Evolutionary conservation across 2,888 invertebrate species (phyloP).

Genomic region (Acronicta alni): DNA sequence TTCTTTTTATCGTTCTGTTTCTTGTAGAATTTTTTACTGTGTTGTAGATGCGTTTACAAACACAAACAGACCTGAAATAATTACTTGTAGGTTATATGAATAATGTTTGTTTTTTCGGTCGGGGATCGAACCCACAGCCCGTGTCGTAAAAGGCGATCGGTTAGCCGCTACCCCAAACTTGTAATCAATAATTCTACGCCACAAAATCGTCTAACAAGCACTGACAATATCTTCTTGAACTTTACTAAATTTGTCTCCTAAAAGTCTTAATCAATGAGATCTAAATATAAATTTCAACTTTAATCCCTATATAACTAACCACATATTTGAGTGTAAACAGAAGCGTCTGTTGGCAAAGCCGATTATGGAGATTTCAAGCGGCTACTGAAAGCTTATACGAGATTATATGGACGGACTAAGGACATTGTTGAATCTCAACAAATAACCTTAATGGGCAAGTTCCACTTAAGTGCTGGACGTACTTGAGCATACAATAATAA

Average conservation of each 20-base stretch:
- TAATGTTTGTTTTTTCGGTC: too few relatives aligned
- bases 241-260: background rate
- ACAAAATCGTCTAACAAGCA: background rate
- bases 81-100: too few relatives aligned
- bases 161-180: too few relatives aligned
- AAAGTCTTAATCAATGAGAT: background rate
- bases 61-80: too few relatives aligned
- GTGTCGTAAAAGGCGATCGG: too few relatives aligned
- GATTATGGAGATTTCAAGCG: constrained; percentile 68
- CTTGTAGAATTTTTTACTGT: too few relatives aligned
- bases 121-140: too few relatives aligned
- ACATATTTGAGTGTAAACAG: constrained; percentile 15
- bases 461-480: constrained; percentile 7
- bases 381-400: constrained; percentile 62
- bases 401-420: constrained; percentile 48
- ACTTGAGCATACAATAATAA: constrained; percentile 25
- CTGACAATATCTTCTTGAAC: background rate
- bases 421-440: constrained; percentile 52
- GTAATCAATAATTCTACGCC: background rate
- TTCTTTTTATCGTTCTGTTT: too few relatives aligned
- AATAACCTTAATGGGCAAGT: constrained; percentile 42
- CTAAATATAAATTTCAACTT: constrained; percentile 3
- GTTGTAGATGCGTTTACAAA: too few relatives aligned
- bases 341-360: constrained; percentile 59
- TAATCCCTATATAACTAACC: background rate